Conservation (phyloP, 64 coral and sea anemone genomes). For the Catalaphyllia jardinei region DNA sequence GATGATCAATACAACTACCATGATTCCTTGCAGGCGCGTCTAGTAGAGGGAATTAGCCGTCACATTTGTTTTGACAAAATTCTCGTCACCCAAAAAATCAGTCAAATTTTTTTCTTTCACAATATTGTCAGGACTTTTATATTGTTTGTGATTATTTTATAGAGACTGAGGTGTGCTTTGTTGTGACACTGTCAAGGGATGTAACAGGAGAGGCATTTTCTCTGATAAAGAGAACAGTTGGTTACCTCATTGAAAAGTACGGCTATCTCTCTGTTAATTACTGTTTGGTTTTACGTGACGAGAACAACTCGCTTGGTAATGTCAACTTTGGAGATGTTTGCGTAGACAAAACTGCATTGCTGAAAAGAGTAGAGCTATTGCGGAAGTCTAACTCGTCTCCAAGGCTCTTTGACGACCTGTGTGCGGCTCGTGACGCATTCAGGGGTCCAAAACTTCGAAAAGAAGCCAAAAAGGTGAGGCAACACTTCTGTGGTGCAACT, state of each 20-base stretch:
- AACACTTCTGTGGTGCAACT: neutral
- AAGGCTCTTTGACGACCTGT: neutral
- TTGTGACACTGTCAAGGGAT: neutral
- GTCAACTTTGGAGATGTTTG: neutral
- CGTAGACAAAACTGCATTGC: neutral
- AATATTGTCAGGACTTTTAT: too few species aligned
- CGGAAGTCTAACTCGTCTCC: neutral
- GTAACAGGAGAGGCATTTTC: neutral
- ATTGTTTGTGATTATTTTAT: neutral
- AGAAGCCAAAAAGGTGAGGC: neutral
- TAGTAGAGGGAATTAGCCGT: too few species aligned
- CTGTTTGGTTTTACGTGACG: neutral
- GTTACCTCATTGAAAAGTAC: neutral
- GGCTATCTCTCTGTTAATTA: neutral
- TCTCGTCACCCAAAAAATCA: too few species aligned
- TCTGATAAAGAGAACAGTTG: neutral
- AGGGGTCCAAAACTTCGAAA: neutral
- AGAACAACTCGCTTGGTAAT: neutral
- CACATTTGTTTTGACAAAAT: too few species aligned
- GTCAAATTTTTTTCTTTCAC: too few species aligned
- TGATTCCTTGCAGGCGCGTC: too few species aligned
- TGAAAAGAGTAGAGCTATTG: neutral
- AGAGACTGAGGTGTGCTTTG: neutral
- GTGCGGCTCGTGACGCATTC: neutral
- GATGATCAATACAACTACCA: too few species aligned